phyloP scores from a whole-genome alignment of 1,140 invertebrate genomes.

The Sitophilus oryzae region DNA sequence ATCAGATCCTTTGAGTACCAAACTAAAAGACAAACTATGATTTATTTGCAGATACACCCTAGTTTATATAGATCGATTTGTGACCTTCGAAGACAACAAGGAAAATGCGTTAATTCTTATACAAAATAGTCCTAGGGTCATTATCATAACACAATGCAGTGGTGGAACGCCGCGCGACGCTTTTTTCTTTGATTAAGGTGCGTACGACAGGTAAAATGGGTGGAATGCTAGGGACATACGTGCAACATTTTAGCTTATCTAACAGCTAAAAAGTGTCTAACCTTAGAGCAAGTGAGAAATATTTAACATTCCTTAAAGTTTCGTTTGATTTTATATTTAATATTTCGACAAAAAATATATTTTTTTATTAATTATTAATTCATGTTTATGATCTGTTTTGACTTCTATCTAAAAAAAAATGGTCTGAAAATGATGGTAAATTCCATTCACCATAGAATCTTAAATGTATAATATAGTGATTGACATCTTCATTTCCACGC shows the following conservation, averaged over 20 bases:
- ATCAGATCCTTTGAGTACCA: conserved; percentile 11
- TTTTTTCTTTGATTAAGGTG: conserved; percentile 13
- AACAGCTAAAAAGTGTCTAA: too few relatives aligned
- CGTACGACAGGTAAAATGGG: conserved; percentile 2
- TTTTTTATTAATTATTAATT: too few relatives aligned
- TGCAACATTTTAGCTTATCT: background rate
- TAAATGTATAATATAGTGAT: too few relatives aligned
- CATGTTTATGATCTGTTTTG: too few relatives aligned
- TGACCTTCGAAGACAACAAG: conserved; percentile 26
- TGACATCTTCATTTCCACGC: too few relatives aligned
- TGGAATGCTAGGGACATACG: background rate
- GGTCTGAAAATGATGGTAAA: too few relatives aligned
- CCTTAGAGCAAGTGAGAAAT: too few relatives aligned
- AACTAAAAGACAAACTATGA: conserved; percentile 24
- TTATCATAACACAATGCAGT: conserved; percentile 26
- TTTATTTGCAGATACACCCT: conserved; percentile 14
- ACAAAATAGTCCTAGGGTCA: conserved; percentile 23
- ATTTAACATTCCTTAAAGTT: too few relatives aligned
- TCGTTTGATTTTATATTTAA: too few relatives aligned
- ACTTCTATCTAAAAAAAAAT: too few relatives aligned
- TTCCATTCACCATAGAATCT: too few relatives aligned
- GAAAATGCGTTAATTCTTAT: conserved; percentile 26
- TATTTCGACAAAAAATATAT: too few relatives aligned
- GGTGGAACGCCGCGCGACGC: conserved; percentile 16
- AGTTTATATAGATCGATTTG: conserved; percentile 24